Conservation (phyloP, 2,113 vertebrate genomes). For the Grus americana region DNA sequence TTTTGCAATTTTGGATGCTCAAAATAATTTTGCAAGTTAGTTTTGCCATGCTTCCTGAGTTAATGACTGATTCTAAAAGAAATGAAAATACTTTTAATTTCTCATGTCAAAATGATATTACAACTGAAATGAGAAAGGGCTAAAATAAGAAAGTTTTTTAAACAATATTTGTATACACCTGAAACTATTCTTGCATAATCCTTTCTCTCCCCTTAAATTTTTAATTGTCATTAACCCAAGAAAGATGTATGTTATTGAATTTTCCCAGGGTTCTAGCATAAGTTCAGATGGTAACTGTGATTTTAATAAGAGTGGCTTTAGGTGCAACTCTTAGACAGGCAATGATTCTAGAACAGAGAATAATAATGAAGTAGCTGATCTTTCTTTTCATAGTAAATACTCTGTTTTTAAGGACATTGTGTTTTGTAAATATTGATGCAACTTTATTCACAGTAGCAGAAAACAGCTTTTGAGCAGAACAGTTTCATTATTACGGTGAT, state of each 20-base stretch:
- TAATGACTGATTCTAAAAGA: conserved; percentile 64
- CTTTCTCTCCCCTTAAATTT: neutral
- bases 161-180: neutral
- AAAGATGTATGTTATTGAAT: neutral
- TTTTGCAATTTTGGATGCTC: neutral
- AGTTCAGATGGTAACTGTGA: neutral
- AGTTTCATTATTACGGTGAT: neutral
- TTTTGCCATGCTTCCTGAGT: conserved; percentile 52
- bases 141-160: neutral
- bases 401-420: neutral
- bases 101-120: neutral
- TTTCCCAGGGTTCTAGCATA: neutral
- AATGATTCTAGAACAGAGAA: neutral
- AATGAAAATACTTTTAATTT: neutral
- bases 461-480: neutral
- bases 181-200: neutral
- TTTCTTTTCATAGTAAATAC: neutral
- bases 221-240: neutral
- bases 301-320: neutral
- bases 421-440: neutral
- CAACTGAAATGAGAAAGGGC: neutral
- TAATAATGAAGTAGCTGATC: neutral
- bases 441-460: neutral
- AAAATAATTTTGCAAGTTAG: conserved; percentile 29
- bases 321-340: neutral